Evolutionary conservation across 2,113 vertebrate genomes (phyloP).

Genomic region (Pterocles burchelli): DNA sequence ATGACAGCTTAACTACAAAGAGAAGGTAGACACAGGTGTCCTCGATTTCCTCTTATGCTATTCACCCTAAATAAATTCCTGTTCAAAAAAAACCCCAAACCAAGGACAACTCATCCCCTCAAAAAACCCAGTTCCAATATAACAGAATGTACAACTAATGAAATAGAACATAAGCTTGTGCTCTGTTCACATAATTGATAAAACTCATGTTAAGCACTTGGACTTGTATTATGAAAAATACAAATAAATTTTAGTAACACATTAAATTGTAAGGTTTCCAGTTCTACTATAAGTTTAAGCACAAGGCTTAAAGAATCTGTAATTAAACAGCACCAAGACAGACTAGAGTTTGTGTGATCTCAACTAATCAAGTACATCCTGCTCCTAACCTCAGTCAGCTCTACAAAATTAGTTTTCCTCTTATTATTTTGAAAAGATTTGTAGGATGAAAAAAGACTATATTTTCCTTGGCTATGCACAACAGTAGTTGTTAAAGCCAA

Average conservation of each 20-base stretch:
- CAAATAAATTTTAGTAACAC: not conserved
- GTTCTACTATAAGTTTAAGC: not conserved
- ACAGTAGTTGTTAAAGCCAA: not conserved
- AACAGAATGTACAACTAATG: not conserved
- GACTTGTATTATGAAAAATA: not conserved
- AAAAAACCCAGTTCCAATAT: not conserved
- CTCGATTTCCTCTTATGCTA: not conserved
- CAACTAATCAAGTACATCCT: not conserved
- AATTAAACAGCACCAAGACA: conserved; percentile 27
- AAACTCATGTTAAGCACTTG: not conserved
- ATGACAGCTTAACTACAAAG: not conserved
- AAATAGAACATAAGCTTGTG: not conserved
- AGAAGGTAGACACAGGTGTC: not conserved
- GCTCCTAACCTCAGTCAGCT: not conserved
- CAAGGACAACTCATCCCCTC: not conserved
- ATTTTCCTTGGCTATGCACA: not conserved
- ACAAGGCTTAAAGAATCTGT: not conserved
- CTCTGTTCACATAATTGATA: not conserved
- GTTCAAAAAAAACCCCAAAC: not conserved
- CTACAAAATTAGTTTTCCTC: not conserved
- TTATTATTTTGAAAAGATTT: conserved; percentile 1
- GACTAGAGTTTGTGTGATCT: conserved; percentile 38
- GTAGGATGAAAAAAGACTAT: not conserved
- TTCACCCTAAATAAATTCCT: not conserved
- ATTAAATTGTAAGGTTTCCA: not conserved